Conservation (phyloP, 2,888 invertebrate species). For the Scaptomyza cyrtandrae region DNA sequence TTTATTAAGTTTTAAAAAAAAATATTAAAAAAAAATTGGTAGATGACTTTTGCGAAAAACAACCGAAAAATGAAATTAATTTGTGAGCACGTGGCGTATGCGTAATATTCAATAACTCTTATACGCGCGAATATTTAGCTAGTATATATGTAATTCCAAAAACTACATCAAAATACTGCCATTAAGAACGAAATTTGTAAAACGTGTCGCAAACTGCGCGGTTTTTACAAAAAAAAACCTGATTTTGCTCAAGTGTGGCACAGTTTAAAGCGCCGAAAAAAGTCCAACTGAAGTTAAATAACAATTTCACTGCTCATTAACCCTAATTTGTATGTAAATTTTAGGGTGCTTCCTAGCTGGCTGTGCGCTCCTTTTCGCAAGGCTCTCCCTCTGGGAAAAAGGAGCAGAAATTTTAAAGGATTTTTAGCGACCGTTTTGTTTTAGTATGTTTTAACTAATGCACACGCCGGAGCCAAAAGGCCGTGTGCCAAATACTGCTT, state of each 20-base stretch:
- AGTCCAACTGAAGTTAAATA: conserved; percentile 78
- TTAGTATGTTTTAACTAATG: conserved; percentile 68
- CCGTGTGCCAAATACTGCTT: not conserved
- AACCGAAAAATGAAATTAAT: conserved; percentile 58
- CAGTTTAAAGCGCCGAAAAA: conserved; percentile 72
- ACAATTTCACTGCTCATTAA: conserved; percentile 82
- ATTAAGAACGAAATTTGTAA: conserved; percentile 48
- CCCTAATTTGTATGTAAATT: conserved; percentile 82
- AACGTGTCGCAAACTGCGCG: conserved; percentile 73
- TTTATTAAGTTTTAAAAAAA: conserved; percentile 78
- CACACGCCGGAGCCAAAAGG: conserved; percentile 32
- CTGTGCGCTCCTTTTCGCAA: conserved; percentile 18
- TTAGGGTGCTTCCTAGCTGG: conserved; percentile 60
- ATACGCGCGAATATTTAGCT: conserved; percentile 29
- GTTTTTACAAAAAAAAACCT: conserved; percentile 40
- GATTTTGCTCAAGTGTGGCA: conserved; percentile 51
- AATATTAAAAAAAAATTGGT: not conserved
- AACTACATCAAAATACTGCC: conserved; percentile 14
- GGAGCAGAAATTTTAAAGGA: conserved; percentile 61
- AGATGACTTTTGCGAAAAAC: conserved; percentile 4
- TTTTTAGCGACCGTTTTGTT: conserved; percentile 51
- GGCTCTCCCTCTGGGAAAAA: conserved; percentile 23
- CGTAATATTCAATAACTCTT: conserved; percentile 64
- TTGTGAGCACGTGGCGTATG: conserved; percentile 65
- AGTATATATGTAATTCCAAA: conserved; percentile 2